A percentile compares a stretch with the other conserved stretches of the same genome.
Conservation (phyloP, 2,888 invertebrate species). For the Cryptocephalus moraei region DNA sequence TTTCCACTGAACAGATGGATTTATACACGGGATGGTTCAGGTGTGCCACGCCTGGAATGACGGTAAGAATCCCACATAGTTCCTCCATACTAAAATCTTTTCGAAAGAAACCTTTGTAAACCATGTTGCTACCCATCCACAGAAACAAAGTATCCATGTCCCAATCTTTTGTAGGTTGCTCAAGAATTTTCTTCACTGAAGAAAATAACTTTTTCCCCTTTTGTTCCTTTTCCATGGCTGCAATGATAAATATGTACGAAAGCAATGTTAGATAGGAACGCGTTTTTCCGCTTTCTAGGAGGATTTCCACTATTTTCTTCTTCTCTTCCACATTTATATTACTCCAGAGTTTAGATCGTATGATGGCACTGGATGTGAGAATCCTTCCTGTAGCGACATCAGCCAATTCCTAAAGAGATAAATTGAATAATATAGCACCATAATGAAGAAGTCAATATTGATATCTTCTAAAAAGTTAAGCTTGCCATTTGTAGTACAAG, state of each 20-base stretch:
- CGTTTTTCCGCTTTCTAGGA: slow-evolving; percentile 47
- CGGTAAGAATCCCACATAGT: too few relatives aligned
- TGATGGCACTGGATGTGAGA: slow-evolving; percentile 57
- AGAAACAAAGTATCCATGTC: slow-evolving; percentile 55
- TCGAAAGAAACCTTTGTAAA: too few relatives aligned
- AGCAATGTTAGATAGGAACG: slow-evolving; percentile 52
- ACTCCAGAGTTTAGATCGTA: slow-evolving; percentile 51
- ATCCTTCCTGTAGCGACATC: slow-evolving; percentile 64
- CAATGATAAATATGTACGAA: slow-evolving; percentile 49
- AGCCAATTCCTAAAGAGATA: slow-evolving; percentile 53
- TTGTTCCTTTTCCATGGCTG: slow-evolving; percentile 47
- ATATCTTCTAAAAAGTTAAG: too few relatives aligned
- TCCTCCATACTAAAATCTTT: too few relatives aligned
- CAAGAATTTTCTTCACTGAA: slow-evolving; percentile 47
- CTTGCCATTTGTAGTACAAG: too few relatives aligned
- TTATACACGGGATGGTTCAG: background rate
- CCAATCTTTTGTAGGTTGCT: slow-evolving; percentile 53
- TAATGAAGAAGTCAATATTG: too few relatives aligned
- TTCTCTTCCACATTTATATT: slow-evolving; percentile 43
- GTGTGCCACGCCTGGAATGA: too few relatives aligned
- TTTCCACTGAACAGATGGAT: too few relatives aligned
- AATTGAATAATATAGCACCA: too few relatives aligned
- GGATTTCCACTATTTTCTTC: slow-evolving; percentile 36
- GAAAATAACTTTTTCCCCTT: slow-evolving; percentile 44
- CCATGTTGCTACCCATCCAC: background rate